phyloP scores from a whole-genome alignment of 2,888 invertebrate species.

The Nematopogon swammerdamellus region DNA sequence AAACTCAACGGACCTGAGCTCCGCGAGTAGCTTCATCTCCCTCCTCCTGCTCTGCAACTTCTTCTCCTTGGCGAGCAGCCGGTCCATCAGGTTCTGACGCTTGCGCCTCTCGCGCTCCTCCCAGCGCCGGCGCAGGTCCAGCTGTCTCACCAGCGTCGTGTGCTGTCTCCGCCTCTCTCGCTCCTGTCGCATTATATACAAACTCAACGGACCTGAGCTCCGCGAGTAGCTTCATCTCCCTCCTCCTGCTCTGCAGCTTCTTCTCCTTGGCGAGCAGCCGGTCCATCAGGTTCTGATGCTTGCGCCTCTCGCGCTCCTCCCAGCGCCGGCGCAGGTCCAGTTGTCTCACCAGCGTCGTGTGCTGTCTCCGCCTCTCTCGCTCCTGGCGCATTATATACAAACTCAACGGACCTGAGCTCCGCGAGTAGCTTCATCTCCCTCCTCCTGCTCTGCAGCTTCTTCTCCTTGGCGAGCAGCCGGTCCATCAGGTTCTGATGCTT shows the following conservation, averaged over 20 bases:
- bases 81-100: constrained; percentile 76
- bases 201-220: constrained; percentile 67
- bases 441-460: constrained; percentile 70
- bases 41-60: constrained; percentile 71
- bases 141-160: constrained; percentile 80
- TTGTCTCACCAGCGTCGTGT: constrained; percentile 84
- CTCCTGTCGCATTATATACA: no score
- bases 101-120: constrained; percentile 79
- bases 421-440: constrained; percentile 67
- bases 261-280: constrained; percentile 82
- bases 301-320: constrained; percentile 78
- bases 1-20: constrained; percentile 61
- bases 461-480: constrained; percentile 80
- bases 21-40: constrained; percentile 65
- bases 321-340: constrained; percentile 82
- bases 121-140: constrained; percentile 82
- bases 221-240: constrained; percentile 66
- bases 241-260: constrained; percentile 68
- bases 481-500: constrained; percentile 79
- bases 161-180: constrained; percentile 88
- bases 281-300: constrained; percentile 77
- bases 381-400: no score
- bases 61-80: constrained; percentile 81
- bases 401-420: constrained; percentile 64
- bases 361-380: constrained; percentile 84